A percentile compares a stretch with the other conserved stretches of the same genome.
Evolutionary conservation across 2,113 vertebrate genomes (phyloP).

Genomic region (Channa maculata): DNA sequence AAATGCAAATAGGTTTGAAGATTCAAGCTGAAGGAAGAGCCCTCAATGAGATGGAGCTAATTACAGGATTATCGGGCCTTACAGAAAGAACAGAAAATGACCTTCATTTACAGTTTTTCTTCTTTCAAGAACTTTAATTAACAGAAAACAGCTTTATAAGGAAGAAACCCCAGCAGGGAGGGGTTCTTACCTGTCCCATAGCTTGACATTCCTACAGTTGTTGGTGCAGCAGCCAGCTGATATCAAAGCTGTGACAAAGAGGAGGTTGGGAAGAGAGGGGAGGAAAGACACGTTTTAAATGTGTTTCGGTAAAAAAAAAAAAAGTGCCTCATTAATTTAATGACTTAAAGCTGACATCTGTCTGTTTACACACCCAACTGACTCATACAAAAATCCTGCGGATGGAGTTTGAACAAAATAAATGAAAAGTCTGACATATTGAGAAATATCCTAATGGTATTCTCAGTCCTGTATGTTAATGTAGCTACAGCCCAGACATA

Average conservation of each 20-base stretch:
- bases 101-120: conserved; percentile 48
- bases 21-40: conserved; percentile 13
- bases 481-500: background rate
- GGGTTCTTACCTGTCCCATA: conserved; percentile 83
- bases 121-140: conserved; percentile 48
- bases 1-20: conserved; percentile 27
- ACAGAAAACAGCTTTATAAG: conserved; percentile 17
- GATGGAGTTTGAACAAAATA: background rate
- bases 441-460: background rate
- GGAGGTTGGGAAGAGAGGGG: conserved; percentile 5
- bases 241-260: conserved; percentile 79
- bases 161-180: conserved; percentile 8
- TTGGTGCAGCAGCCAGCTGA: conserved; percentile 84
- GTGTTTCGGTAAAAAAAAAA: conserved; percentile 43
- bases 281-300: conserved; percentile 41
- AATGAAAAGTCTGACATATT: background rate
- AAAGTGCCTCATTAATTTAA: conserved; percentile 44
- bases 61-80: conserved; percentile 60
- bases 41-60: conserved; percentile 39
- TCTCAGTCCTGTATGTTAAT: background rate
- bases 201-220: conserved; percentile 86
- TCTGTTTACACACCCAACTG: conserved; percentile 47
- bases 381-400: conserved; percentile 58
- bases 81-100: conserved; percentile 52
- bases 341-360: conserved; percentile 41